Conservation (phyloP, 2,113 vertebrate genomes). For the Cryptomyrus ogoouensis region DNA sequence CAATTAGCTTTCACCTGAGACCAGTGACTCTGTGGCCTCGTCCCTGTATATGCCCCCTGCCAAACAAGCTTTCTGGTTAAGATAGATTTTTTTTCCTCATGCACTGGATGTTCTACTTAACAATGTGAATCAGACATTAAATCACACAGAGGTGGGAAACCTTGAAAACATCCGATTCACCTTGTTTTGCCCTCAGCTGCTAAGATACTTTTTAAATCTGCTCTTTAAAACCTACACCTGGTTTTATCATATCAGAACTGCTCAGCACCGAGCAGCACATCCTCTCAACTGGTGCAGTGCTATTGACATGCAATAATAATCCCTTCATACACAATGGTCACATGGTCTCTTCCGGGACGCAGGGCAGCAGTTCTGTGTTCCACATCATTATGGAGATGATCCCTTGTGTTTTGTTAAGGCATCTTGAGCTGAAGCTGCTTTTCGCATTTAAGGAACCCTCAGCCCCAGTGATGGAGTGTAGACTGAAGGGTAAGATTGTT, state of each 20-base stretch:
- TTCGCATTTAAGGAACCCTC: not conserved
- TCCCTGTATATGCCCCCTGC: not conserved
- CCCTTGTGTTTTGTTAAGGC: not conserved
- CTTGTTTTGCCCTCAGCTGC: not conserved
- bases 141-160: not conserved
- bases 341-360: not conserved
- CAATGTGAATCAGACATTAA: not conserved
- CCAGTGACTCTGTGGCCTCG: not conserved
- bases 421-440: not conserved
- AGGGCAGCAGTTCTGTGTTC: not conserved
- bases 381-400: slow-evolving; percentile 14
- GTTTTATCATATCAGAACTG: not conserved
- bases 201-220: not conserved
- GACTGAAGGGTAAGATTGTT: not conserved
- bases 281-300: not conserved
- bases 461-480: not conserved
- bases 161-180: not conserved
- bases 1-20: not conserved
- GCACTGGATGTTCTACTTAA: not conserved
- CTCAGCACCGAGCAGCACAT: not conserved
- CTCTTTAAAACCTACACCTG: not conserved
- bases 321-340: not conserved
- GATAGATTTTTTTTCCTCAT: slow-evolving; percentile 5
- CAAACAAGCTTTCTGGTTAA: not conserved
- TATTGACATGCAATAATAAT: slow-evolving; percentile 9